Conservation (phyloP, 1,140 invertebrate genomes). For the Drosophila ohnishii region DNA sequence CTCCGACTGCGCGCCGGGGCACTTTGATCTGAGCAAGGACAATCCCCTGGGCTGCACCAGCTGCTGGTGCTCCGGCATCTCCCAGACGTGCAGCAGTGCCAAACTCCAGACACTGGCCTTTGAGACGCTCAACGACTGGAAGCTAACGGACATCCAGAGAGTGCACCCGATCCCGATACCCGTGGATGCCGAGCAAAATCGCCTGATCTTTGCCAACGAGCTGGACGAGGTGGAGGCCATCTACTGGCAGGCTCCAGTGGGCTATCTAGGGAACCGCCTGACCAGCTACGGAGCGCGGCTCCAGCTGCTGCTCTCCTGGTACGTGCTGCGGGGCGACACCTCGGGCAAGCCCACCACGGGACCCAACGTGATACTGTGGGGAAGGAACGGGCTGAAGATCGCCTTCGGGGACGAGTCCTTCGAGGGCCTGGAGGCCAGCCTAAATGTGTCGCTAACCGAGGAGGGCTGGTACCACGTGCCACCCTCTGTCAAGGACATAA, state of each 20-base stretch:
- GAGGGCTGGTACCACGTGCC: constrained; percentile 89
- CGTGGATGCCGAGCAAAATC: constrained; percentile 84
- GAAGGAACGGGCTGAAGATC: constrained; percentile 88
- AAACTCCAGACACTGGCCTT: constrained; percentile 85
- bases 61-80: constrained; percentile 97
- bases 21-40: constrained; percentile 90
- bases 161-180: constrained; percentile 83
- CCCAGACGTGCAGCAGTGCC: constrained; percentile 87
- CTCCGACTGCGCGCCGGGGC: constrained; percentile 92
- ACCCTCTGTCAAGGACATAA: constrained; percentile 85
- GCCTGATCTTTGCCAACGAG: constrained; percentile 87
- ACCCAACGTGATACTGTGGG: constrained; percentile 93
- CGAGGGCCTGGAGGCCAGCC: constrained; percentile 83
- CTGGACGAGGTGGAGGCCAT: constrained; percentile 89
- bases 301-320: constrained; percentile 91
- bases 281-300: constrained; percentile 91
- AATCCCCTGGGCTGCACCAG: constrained; percentile 92
- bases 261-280: constrained; percentile 89
- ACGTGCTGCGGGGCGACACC: constrained; percentile 93
- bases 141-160: constrained; percentile 86
- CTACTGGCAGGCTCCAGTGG: constrained; percentile 94
- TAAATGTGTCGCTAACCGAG: constrained; percentile 88
- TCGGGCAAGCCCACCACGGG: constrained; percentile 92
- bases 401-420: constrained; percentile 86
- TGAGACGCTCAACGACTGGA: constrained; percentile 86